phyloP scores from a whole-genome alignment of 2,797 vertebrate species.

The Gallinago solitaria region DNA sequence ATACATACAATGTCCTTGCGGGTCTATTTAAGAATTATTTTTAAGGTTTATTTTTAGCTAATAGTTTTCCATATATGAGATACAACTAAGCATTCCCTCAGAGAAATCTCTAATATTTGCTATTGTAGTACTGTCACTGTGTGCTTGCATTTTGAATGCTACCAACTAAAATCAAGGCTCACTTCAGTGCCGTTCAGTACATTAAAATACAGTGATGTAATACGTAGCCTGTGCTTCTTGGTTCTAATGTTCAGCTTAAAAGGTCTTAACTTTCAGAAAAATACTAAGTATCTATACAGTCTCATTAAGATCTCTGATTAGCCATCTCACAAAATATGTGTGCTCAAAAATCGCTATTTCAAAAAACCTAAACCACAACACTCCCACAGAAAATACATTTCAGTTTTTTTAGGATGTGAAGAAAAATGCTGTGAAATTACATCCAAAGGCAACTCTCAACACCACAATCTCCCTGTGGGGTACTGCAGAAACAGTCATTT shows the following conservation, averaged over 20 bases:
- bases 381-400: background rate
- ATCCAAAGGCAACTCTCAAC: background rate
- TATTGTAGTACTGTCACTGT: background rate
- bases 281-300: background rate
- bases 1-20: background rate
- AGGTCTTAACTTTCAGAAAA: background rate
- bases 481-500: slow-evolving; percentile 3
- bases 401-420: slow-evolving; percentile 1
- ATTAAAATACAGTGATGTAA: background rate
- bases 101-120: background rate
- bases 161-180: background rate
- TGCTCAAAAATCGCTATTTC: background rate
- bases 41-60: slow-evolving; percentile 41
- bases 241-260: background rate
- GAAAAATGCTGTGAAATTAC: background rate
- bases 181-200: background rate
- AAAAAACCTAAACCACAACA: background rate
- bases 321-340: background rate
- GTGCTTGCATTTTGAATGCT: background rate
- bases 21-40: slow-evolving; percentile 34
- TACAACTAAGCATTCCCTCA: background rate
- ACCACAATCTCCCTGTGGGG: background rate
- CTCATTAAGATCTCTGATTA: background rate
- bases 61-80: background rate
- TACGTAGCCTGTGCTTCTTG: background rate